Base-by-base conservation (phyloP, 2,113 vertebrate species). In the Crotophaga sulcirostris region DNA sequence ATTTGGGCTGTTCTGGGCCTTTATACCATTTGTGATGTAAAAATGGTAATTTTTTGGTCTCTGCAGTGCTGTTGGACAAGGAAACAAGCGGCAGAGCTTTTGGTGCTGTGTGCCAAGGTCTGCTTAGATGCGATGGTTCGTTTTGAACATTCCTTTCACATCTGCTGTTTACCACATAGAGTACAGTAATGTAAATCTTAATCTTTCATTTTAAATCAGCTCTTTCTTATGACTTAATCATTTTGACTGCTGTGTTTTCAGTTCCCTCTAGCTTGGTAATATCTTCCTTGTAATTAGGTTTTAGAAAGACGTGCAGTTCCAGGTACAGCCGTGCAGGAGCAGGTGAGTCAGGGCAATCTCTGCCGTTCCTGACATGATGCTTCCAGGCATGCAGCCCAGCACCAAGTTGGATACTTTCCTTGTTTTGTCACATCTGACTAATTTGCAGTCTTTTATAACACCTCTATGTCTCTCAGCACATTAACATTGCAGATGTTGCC, bases 341-440 rank as follows among this genome's bases (percentile, higher is more conserved):
- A 62, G 58, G 67, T 16, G 63, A 93, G 59, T 42, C 45, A 8
- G 56, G 84, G 91, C 69, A 23, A 13, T 87, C 81, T 54, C 70
- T 91, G 45, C 79, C 67, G 78, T 64, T 64, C 29, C 56, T 89
- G 64, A 59, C 47, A 2, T 55, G 91, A 83, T 67, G 42, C 26
- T 95, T 62, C 78, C 33, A 80, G 84, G 87, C 89, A 34, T 24
- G 45, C 70, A 90, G 78, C 92, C 91, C 87, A 70, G 85, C 26
- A 58, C 60, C 51, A n/a, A 85, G 34, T 62, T 86, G 87, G 85
- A 36, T 59, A 6, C 93, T 94, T 80, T 90, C 75, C 89, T 88
- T 63, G 16, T 45, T 93, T 40, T 55, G 23, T 88, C 90, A 80
- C 87, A 90, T 96, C 93, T 97, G 94, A 76, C 55, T 93, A 21